Evolutionary conservation across 2,797 vertebrate genomes (phyloP).

Genomic region (Halcyon chelicuti): DNA sequence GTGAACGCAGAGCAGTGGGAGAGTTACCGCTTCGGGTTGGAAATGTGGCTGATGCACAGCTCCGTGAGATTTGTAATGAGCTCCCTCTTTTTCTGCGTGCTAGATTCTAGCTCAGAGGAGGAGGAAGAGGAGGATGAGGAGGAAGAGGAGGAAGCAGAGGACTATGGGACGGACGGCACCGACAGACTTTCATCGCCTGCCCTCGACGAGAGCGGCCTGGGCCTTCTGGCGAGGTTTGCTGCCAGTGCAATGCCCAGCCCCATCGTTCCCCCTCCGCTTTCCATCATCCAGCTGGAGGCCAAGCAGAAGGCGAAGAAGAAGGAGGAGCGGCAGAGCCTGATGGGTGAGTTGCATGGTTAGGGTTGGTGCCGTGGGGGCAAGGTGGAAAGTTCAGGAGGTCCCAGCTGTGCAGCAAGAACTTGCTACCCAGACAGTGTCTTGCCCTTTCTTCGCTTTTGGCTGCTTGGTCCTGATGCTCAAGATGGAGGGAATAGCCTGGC

Average conservation of each 20-base stretch:
- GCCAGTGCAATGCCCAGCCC: conserved; percentile 91
- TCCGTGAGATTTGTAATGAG: conserved; percentile 18
- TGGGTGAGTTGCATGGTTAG: conserved; percentile 80
- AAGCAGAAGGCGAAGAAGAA: conserved; percentile 91
- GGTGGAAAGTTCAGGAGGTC: neutral
- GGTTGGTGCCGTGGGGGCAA: neutral
- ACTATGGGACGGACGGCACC: conserved; percentile 76
- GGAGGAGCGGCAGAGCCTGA: conserved; percentile 88
- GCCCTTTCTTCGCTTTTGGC: neutral
- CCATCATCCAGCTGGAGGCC: conserved; percentile 88
- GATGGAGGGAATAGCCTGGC: neutral
- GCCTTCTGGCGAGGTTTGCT: conserved; percentile 92
- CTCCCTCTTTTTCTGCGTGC: conserved; percentile 70
- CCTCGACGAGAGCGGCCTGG: conserved; percentile 93
- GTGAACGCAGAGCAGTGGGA: neutral
- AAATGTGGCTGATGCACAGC: neutral
- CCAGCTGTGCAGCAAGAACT: neutral
- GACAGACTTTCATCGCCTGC: conserved; percentile 80
- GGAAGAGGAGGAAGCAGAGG: conserved; percentile 80
- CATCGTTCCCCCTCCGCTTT: conserved; percentile 82
- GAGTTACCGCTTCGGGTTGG: neutral
- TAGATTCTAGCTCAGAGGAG: conserved; percentile 86
- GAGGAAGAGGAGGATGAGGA: conserved; percentile 80
- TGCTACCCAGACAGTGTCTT: neutral
- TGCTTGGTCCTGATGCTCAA: neutral